These are phyloP conservation scores for Vanessa tameamea DNA, from an alignment of 1,140 invertebrate genomes.

Conservation along the genomic window DNA sequence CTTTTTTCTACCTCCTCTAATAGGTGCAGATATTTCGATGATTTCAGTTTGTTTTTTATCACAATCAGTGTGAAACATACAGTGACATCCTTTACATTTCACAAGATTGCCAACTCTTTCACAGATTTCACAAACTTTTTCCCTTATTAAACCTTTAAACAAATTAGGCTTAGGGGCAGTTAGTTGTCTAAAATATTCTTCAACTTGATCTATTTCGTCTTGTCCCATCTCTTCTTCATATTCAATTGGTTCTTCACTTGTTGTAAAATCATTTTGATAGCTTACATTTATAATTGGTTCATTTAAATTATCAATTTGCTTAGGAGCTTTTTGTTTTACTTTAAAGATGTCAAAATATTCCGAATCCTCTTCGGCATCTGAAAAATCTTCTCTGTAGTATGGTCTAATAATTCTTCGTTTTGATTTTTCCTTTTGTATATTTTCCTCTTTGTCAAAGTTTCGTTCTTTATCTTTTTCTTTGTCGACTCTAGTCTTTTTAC, in stretches of 20 bases:
- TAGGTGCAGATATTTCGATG: conserved; percentile 42
- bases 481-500: conserved; percentile 54
- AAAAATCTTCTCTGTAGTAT: conserved; percentile 68
- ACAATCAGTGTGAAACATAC: conserved; percentile 81
- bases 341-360: conserved; percentile 61
- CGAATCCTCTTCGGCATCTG: conserved; percentile 63
- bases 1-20: conserved; percentile 68
- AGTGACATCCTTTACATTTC: conserved; percentile 84
- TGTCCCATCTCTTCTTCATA: conserved; percentile 34
- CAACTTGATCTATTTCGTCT: conserved; percentile 55
- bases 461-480: conserved; percentile 44
- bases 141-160: conserved; percentile 82
- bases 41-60: conserved; percentile 55
- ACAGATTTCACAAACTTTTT: conserved; percentile 86
- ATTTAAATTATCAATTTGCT: conserved; percentile 14
- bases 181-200: conserved; percentile 65
- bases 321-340: conserved; percentile 34
- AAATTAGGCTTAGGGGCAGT: conserved; percentile 78
- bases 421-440: conserved; percentile 60
- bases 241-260: conserved; percentile 32
- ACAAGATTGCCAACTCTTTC: conserved; percentile 82
- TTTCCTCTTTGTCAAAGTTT: conserved; percentile 33
- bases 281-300: conserved; percentile 6
- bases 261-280: conserved; percentile 10
- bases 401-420: conserved; percentile 58